phyloP scores from a whole-genome alignment of 2,113 vertebrate genomes.

The Rhinopomastus cyanomelas region DNA sequence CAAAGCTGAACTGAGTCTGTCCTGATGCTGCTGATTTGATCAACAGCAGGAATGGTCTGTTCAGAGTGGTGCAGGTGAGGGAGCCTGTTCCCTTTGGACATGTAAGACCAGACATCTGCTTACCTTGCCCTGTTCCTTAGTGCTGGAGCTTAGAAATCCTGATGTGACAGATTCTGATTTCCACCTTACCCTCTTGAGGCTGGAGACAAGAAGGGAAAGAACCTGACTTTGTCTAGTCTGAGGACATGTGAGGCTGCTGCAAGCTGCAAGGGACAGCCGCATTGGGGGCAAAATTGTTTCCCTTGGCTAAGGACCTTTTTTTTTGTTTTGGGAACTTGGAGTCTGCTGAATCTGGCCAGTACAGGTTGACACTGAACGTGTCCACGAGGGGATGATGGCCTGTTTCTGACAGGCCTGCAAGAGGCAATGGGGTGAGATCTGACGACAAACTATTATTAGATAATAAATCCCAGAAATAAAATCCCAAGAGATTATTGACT shows the following conservation, averaged over 20 bases:
- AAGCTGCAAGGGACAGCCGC: not conserved
- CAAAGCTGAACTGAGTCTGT: not conserved
- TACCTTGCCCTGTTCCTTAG: not conserved
- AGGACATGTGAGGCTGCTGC: not conserved
- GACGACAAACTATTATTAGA: not conserved
- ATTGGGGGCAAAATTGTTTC: rapidly evolving
- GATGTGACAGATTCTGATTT: not conserved
- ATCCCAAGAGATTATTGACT: rapidly evolving
- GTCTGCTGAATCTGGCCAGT: not conserved
- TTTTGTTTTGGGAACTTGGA: rapidly evolving
- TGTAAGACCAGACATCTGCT: not conserved
- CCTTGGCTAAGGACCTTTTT: not conserved
- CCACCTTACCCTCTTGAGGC: not conserved
- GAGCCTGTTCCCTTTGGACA: not conserved
- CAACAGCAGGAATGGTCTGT: not conserved
- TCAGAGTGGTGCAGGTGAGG: not conserved
- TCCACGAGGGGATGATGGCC: not conserved
- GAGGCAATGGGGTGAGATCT: not conserved
- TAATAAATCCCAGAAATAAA: not conserved
- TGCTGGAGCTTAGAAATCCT: not conserved
- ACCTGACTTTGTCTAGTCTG: not conserved
- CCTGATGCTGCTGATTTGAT: not conserved
- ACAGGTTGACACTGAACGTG: not conserved
- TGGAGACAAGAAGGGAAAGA: not conserved
- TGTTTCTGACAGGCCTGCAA: not conserved